These are phyloP conservation scores for Melanerpes formicivorus DNA, from an alignment of 2,113 vertebrate genomes.

Conservation along the genomic window DNA sequence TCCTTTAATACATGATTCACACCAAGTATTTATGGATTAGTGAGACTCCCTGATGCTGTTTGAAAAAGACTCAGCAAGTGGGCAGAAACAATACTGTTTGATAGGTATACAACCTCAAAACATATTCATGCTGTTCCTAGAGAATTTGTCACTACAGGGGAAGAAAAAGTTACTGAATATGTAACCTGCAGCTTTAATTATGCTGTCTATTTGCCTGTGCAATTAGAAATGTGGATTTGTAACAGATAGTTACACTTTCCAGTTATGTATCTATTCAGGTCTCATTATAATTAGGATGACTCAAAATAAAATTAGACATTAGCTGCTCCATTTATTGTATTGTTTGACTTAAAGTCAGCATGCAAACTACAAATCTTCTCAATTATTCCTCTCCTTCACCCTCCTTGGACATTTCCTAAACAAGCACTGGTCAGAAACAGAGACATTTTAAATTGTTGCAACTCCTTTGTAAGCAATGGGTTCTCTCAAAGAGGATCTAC, in stretches of 20 bases:
- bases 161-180: constrained; percentile 23
- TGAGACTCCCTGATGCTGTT: not conserved
- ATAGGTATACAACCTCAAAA: constrained; percentile 13
- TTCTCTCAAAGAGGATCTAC: not conserved
- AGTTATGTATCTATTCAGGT: constrained; percentile 67
- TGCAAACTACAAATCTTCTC: constrained; percentile 27
- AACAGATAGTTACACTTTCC: constrained; percentile 68
- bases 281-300: constrained; percentile 71
- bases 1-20: not conserved
- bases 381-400: not conserved
- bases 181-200: constrained; percentile 56
- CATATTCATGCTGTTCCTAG: not conserved
- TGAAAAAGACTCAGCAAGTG: not conserved
- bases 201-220: constrained; percentile 7
- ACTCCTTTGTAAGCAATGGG: not conserved
- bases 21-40: not conserved
- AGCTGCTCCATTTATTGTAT: constrained; percentile 61
- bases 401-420: not conserved
- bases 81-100: not conserved
- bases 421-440: not conserved
- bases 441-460: not conserved
- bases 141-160: constrained; percentile 17
- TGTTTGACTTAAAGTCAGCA: constrained; percentile 30
- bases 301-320: constrained; percentile 71
- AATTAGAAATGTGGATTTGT: constrained; percentile 68